A percentile compares a stretch with the other conserved stretches of the same genome.
Evolutionary conservation across 30 jellyfish, hydroid and myxozoan genomes (phyloP).

Genomic region (Chrysaora quinquecirrha): DNA sequence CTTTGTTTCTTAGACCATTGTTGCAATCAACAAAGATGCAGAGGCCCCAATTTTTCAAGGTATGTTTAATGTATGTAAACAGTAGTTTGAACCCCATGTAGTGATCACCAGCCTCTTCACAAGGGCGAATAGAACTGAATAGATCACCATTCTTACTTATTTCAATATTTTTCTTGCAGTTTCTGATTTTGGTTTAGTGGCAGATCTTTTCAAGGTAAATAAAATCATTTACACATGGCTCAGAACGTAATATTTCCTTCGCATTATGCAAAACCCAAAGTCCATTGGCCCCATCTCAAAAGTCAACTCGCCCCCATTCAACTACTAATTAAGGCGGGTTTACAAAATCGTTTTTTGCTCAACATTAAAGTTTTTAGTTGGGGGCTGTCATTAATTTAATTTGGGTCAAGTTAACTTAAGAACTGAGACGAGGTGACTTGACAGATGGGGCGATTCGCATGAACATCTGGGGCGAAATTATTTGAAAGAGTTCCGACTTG

Average conservation of each 20-base stretch:
- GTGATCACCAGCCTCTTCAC: not conserved
- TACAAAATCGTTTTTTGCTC: not conserved
- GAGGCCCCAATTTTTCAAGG: slow-evolving; percentile 99
- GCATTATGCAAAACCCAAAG: not conserved
- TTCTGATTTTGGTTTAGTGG: slow-evolving; percentile 88
- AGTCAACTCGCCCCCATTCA: no score
- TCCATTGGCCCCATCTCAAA: no score
- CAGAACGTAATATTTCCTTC: no score
- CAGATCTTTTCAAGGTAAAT: slow-evolving; percentile 88
- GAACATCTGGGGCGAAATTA: no score
- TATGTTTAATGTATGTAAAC: not conserved
- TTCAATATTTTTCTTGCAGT: slow-evolving; percentile 39
- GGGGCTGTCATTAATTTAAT: no score
- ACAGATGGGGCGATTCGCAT: no score
- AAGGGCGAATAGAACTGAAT: not conserved
- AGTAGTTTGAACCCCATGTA: not conserved
- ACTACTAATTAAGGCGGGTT: not conserved
- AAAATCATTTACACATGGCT: no score
- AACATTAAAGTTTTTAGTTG: no score
- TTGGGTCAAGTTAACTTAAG: no score
- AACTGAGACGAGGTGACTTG: no score
- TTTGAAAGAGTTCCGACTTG: no score
- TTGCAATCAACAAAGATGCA: slow-evolving; percentile 93
- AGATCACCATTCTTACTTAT: not conserved
- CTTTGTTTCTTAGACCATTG: slow-evolving; percentile 70